Conservation (phyloP, 1,140 invertebrate genomes). For the Drosophila ambigua region DNA sequence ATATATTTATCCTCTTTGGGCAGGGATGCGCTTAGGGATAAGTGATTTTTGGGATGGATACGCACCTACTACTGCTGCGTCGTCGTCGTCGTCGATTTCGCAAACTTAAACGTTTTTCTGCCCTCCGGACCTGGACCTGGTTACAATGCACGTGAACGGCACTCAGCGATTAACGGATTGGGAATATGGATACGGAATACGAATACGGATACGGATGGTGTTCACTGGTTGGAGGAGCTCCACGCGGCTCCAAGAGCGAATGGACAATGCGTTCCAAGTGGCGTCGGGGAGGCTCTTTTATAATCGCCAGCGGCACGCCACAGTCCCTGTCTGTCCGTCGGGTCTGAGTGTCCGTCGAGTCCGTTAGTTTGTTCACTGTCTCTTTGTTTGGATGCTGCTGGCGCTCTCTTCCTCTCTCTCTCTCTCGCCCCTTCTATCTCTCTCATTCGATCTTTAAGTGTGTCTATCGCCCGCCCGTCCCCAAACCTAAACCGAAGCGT, state of each 20-base stretch:
- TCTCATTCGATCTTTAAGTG: too few species aligned
- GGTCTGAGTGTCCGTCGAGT: constrained; percentile 1
- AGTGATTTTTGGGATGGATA: constrained; percentile 16
- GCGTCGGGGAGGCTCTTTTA: constrained; percentile 61
- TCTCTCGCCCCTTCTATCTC: too few species aligned
- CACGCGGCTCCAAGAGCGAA: constrained; percentile 79
- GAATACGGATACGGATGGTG: constrained; percentile 18
- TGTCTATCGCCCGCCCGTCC: too few species aligned
- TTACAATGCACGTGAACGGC: constrained; percentile 37
- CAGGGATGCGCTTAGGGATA: not conserved
- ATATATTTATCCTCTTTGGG: not conserved
- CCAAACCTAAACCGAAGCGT: too few species aligned
- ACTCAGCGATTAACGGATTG: constrained; percentile 43
- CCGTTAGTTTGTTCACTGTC: constrained; percentile 13
- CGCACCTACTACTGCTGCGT: constrained; percentile 54
- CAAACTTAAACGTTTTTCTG: constrained; percentile 42
- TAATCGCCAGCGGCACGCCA: constrained; percentile 43
- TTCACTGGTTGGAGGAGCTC: constrained; percentile 78
- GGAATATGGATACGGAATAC: constrained; percentile 12
- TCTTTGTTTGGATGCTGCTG: constrained; percentile 23
- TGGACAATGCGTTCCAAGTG: constrained; percentile 77
- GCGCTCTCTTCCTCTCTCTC: not conserved
- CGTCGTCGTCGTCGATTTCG: constrained; percentile 43
- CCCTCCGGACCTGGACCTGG: constrained; percentile 43
- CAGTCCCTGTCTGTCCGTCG: constrained; percentile 15